Base-by-base conservation (phyloP, 1,140 invertebrate species). In the Dolichoris vasculosae region DNA sequence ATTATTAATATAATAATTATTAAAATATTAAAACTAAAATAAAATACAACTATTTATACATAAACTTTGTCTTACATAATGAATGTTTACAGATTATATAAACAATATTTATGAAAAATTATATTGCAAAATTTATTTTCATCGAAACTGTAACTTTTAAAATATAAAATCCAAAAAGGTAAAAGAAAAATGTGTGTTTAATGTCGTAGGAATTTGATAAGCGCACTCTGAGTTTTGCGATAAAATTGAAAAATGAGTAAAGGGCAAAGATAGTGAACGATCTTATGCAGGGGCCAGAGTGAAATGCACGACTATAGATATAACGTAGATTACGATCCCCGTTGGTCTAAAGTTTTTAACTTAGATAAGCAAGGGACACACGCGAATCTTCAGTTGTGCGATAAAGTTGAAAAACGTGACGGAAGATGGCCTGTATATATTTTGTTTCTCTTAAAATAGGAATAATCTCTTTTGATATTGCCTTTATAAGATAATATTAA, bases 211-310 rank as follows among this genome's bases (percentile, higher is more conserved):
- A 46, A 75, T 69, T 69, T 69, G 69, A 82, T 82, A 81, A 81
- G 51, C 67, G 51, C 67, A 23, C 67, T 46, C 51, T 38, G 76
- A 82, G 71, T 77, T 82, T 48, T 35, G 48, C 55, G 84, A 85
- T 85, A 85, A 82, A 82, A 82, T 82, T 85, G 84, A 85, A 85
- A 85, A 85, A 85, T 81, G 84, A 85, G 71, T 82, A 85, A 85
- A 82, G 79, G 84, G 79, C 79, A 79, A 76, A 77, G 79, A 85
- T 85, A 85, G 59, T 51, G 59, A 23, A 15, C 43, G 84, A 76
- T 76, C 71, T 75, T 48, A n/a, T 26, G 48, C 64, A 43, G 77
- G 76, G 71, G 48, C 20, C 51, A 40, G 43, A 79, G 26, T 38
- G 32, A 78, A 78, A 69, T n/a, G 75, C 46, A 6, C 55, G 55